Base-by-base conservation (phyloP, 1,140 invertebrate species). In the Whitmania pigra region DNA sequence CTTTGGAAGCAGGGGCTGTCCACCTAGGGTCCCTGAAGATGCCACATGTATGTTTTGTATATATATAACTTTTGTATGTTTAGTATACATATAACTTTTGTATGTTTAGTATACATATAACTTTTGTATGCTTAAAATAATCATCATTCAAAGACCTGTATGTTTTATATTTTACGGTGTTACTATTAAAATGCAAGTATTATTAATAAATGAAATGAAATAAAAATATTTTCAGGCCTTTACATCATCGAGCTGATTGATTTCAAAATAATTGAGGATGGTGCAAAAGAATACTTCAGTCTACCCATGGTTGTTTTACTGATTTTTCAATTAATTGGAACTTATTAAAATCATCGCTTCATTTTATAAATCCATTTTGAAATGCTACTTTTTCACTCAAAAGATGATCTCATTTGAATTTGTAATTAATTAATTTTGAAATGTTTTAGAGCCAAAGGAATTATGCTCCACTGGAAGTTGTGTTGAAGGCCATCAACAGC, bases 1-100 rank as follows among this genome's bases (percentile, higher is more conserved):
- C 25, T 91, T 84, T 82, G 87, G 88, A 6, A 70, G 79, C 72
- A 71, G 85, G 29, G 89, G 89, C 0, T 86, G 85, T 76, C 79
- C 84, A 49, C 87, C 87, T 7, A 79, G 88, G 63, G 87, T 91
- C 68, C 87, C 85, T 72, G 80, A 84, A n/a, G 83, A 78, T 76
- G 73, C 79, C 49, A 71, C 74, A 73, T 55, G 76, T 78, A 68
- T 63, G 75, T 73, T 67, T 4, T 36, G 2, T 36, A 36, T 36
- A 6, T 36, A n/a, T n/a, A n/a, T n/a, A n/a, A n/a, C n/a, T n/a
- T n/a, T n/a, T n/a, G n/a, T n/a, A n/a, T n/a, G n/a, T n/a, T n/a
- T n/a, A n/a, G n/a, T n/a, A n/a, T n/a, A n/a, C n/a, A n/a, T n/a
- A n/a, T n/a, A n/a, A n/a, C n/a, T n/a, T n/a, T n/a, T n/a, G n/a